Evolutionary conservation across 2,797 vertebrate species (phyloP), one percentile per base, ranked within the genome.

Genomic region (Pipistrellus kuhlii): DNA sequence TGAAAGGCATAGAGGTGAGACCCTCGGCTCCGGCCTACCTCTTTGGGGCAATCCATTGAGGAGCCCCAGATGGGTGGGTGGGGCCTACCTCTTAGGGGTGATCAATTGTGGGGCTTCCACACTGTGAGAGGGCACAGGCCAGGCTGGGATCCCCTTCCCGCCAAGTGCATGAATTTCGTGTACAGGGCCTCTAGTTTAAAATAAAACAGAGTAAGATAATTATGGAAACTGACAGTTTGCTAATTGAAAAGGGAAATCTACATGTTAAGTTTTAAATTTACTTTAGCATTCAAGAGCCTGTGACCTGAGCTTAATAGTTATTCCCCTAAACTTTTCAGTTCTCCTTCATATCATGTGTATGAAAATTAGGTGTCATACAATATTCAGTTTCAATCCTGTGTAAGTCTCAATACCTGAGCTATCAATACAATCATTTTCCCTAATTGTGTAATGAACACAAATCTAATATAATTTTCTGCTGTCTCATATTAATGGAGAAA

Each of bases 171-270:
- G 8, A 23, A 55, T 55, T 55, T 55, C 2, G 20, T 55, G 20
- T 4, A 55, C 20, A 8, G 7, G 20, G 8, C 53, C 53, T 55
- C 53, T 55, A 55, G 53, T 55, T 84, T 88, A 88, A 92, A 90
- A 92, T 57, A 80, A 93, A 88, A 57, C 59, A 86, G 57, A 89
- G 55, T 68, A 81, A 86, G 83, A 90, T 72, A 92, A 83, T 84
- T 73, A 81, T 9, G 66, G 10, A 77, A 88, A 82, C 46, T 86
- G 94, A 66, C 71, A 75, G 41, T 89, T 95, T 95, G 94, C 85
- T 97, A 97, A 96, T 91, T 95, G 94, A 57, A 96, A 97, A 66
- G 35, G 88, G 62, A 96, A 83, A 14, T 96, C 87, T 77, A 57
- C 38, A 89, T 64, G 86, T 96, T 96, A 82, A 94, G 93, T 95